Evolutionary conservation across 2,113 vertebrate species (phyloP).

Genomic region (Haemorhous mexicanus): DNA sequence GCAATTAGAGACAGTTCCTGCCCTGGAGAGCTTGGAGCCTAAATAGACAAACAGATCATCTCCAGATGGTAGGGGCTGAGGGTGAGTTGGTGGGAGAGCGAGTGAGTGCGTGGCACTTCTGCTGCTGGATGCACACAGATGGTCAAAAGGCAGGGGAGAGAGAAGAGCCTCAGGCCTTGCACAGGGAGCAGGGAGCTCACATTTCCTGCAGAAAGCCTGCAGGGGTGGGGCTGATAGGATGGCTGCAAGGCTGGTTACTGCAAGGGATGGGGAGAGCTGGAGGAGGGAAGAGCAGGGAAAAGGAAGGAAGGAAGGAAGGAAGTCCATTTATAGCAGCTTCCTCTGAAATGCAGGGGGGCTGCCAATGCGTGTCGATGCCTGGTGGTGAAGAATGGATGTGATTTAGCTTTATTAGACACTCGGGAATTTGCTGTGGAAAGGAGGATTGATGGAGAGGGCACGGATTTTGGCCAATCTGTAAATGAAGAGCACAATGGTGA

Average conservation of each 20-base stretch:
- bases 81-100: constrained; percentile 47
- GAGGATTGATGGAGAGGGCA: constrained; percentile 23
- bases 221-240: neutral
- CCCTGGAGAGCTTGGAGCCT: constrained; percentile 62
- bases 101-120: constrained; percentile 48
- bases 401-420: constrained; percentile 3
- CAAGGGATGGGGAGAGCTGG: neutral
- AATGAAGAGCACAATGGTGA: neutral
- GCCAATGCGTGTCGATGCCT: neutral
- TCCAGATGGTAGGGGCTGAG: constrained; percentile 60
- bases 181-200: neutral
- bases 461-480: neutral
- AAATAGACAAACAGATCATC: constrained; percentile 67
- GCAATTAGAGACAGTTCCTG: constrained; percentile 61
- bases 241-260: neutral
- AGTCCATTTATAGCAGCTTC: neutral
- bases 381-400: constrained; percentile 14
- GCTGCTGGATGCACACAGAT: constrained; percentile 15
- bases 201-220: neutral
- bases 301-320: neutral
- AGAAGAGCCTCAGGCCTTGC: neutral
- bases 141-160: neutral
- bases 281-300: neutral
- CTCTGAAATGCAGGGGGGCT: neutral
- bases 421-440: constrained; percentile 8